A percentile compares a stretch with the other conserved stretches of the same genome.
Evolutionary conservation across 2,888 invertebrate species (phyloP).

Genomic region (Ceriagrion tenellum): DNA sequence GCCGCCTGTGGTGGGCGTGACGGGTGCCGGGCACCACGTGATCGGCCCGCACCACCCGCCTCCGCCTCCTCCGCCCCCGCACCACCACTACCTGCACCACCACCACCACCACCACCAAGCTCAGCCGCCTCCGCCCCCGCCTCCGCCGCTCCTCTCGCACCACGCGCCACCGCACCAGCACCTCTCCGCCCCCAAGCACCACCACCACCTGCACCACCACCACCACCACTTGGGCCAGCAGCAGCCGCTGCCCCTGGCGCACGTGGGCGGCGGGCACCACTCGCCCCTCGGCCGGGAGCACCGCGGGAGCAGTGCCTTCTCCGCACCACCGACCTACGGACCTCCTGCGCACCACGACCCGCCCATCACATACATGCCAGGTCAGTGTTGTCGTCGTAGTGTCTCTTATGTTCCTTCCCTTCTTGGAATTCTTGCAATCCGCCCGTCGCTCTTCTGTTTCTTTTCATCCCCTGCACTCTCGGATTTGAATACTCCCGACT

Average conservation of each 20-base stretch:
- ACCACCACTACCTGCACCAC: slow-evolving; percentile 81
- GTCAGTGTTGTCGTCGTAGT: not conserved
- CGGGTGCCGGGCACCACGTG: slow-evolving; percentile 76
- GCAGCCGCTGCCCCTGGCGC: slow-evolving; percentile 77
- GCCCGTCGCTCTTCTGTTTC: no score
- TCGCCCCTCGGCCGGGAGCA: slow-evolving; percentile 79
- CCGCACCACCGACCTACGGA: slow-evolving; percentile 77
- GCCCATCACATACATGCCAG: slow-evolving; percentile 59
- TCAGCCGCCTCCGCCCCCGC: slow-evolving; percentile 77
- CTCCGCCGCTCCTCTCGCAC: slow-evolving; percentile 78
- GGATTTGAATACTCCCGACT: no score
- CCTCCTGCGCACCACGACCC: slow-evolving; percentile 72
- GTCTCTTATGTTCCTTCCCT: no score
- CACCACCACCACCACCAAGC: slow-evolving; percentile 54
- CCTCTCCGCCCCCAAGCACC: slow-evolving; percentile 47
- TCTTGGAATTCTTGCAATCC: no score
- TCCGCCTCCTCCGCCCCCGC: slow-evolving; percentile 79
- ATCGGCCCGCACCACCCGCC: slow-evolving; percentile 77
- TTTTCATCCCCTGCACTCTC: no score
- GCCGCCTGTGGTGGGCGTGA: slow-evolving; percentile 82
- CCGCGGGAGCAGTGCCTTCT: slow-evolving; percentile 83
- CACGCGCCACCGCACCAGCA: slow-evolving; percentile 76
- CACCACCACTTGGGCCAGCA: slow-evolving; percentile 77
- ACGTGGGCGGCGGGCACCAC: slow-evolving; percentile 75
- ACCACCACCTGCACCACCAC: slow-evolving; percentile 73